These are phyloP conservation scores for Epizoanthus scotinus DNA, from an alignment of 92 coral and sea anemone genomes.

Conservation along the genomic window DNA sequence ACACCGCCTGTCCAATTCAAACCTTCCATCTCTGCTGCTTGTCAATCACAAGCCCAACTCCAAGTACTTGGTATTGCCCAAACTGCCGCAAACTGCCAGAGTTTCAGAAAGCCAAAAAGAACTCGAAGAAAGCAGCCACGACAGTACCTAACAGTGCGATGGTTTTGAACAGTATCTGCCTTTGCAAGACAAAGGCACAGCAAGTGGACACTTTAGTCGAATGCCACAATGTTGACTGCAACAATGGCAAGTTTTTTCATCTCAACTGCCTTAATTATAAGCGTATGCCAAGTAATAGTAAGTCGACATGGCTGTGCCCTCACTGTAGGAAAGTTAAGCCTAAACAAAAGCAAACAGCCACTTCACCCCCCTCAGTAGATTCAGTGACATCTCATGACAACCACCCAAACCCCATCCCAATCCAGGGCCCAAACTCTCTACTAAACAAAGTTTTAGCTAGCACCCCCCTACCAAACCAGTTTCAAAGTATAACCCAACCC, in stretches of 20 bases:
- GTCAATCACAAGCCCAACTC: constrained; percentile 32
- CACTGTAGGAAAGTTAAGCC: constrained; percentile 35
- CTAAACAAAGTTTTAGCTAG: background rate
- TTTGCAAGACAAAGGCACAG: constrained; percentile 54
- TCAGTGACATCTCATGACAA: constrained; percentile 7
- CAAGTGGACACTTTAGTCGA: constrained; percentile 57
- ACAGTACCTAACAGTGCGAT: constrained; percentile 46
- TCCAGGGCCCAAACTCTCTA: no score
- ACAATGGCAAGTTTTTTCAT: constrained; percentile 42
- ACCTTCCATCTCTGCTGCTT: constrained; percentile 52
- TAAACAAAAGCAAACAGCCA: constrained; percentile 8
- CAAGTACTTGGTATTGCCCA: constrained; percentile 59
- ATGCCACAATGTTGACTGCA: constrained; percentile 46
- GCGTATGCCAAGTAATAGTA: constrained; percentile 39
- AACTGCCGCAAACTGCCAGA: constrained; percentile 54
- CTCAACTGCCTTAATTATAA: constrained; percentile 46
- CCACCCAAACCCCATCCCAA: background rate
- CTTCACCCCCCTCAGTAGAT: constrained; percentile 13
- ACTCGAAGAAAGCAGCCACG: background rate
- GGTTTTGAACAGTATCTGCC: constrained; percentile 45
- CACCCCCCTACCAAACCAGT: constrained; percentile 17
- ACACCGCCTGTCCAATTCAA: constrained; percentile 51
- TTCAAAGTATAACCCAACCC: background rate
- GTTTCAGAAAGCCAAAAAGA: constrained; percentile 42
- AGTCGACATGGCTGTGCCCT: constrained; percentile 42